Evolutionary conservation across 2,113 vertebrate species (phyloP), one percentile per base, ranked within the genome.

Genomic region (Loxodonta africana): DNA sequence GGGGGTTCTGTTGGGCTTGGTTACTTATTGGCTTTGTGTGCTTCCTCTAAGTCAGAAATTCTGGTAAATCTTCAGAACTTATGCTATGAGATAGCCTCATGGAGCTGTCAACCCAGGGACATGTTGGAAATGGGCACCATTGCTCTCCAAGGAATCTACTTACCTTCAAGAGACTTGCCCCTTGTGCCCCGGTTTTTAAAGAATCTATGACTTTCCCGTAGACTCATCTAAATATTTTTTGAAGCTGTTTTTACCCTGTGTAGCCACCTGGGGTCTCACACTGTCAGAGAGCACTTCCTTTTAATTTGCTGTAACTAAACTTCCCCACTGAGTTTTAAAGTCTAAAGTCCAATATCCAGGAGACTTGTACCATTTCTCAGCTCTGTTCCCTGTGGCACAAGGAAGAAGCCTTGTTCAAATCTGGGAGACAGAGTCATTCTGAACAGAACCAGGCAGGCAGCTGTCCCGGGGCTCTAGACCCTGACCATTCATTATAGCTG

Each of bases 181-280:
- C 26, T 18, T 60, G 0, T 41, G 6, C n/a, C 33, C 14, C 77
- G 77, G 18, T 90, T 95, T n/a, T 51, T 88, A 69, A 57, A 57
- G 12, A 57, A 17, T 57, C 53, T 57, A 17, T 57, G 25, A 46
- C 37, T 80, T 62, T 73, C 48, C 25, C 48, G 74, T 41, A 11
- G 4, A 37, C 20, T 44, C 37, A 18, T 48, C 3, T 84, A n/a
- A 76, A 87, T 86, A 15, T 74, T 92, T 77, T 88, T 94, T 77
- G 60, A 88, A 62, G 53, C 37, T 90, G 74, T 86, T 96, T 97
- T 97, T 87, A 95, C 44, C 21, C 57, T 21, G 2, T 96, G n/a
- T 9, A 20, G 48, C 89, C 95, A 95, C 90, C 71, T 83, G 89
- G 83, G 78, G 94, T 67, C 88, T 78, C 93, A 86, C 25, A 37